phyloP scores from a whole-genome alignment of 2,113 vertebrate genomes.

The Corythornis cristatus region DNA sequence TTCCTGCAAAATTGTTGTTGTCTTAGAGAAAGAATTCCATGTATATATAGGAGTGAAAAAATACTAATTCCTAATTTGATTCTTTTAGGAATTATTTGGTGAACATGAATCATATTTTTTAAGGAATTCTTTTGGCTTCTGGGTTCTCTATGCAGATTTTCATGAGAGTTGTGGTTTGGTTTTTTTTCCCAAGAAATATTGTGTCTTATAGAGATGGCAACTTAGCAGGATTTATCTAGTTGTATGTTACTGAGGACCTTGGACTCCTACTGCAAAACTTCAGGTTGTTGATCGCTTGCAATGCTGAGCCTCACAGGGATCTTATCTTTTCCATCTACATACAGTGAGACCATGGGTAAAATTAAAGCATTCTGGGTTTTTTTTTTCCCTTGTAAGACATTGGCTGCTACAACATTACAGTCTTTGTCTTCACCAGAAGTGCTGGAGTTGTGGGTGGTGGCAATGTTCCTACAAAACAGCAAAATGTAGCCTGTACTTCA shows the following conservation, averaged over 20 bases:
- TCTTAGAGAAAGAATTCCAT: neutral
- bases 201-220: neutral
- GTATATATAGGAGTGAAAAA: neutral
- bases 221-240: neutral
- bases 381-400: neutral
- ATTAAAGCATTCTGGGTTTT: neutral
- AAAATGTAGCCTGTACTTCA: neutral
- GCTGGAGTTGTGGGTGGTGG: rapidly evolving
- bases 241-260: neutral
- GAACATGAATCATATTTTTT: neutral
- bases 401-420: neutral
- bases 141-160: neutral
- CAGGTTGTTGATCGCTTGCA: neutral
- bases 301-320: neutral
- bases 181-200: neutral
- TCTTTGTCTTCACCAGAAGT: neutral
- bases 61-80: neutral
- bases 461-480: neutral
- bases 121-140: neutral
- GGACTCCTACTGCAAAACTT: neutral
- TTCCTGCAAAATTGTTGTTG: neutral
- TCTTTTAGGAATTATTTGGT: neutral
- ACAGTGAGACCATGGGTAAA: neutral
- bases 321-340: neutral
- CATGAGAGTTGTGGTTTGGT: neutral